Evolutionary conservation across 2,797 vertebrate genomes (phyloP), one percentile per base, ranked within the genome.

Genomic region (Parauchenoglanis punctatus): DNA sequence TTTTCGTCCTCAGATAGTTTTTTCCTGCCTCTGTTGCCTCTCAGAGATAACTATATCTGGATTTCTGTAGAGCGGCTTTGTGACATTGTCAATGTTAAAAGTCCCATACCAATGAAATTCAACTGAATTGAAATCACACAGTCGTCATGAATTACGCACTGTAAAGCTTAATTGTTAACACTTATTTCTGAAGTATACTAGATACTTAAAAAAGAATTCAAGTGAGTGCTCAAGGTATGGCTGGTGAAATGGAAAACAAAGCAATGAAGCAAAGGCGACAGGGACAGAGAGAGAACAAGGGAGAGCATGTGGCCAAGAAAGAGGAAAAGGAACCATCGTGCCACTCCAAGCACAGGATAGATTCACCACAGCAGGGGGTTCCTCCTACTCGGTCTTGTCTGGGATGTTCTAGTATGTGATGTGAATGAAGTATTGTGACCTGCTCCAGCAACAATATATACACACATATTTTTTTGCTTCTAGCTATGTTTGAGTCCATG

Each of bases 371-470:
- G 81, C n/a, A 31, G 46, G 81, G 1, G 8, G 8, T 31, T 83
- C 61, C 46, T 83, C 61, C 44, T 31, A 52, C 40, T 67, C 61
- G 23, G n/a, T 83, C 81, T 83, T 83, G 46, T 67, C n/a, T 67
- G n/a, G n/a, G n/a, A 28, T 67, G 61, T 65, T 83, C 81, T 67
- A 31, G 46, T 18, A 67, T 83, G 81, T 67, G 61, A 83, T 83
- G 61, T 67, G 61, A 82, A 83, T 67, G 46, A 67, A 83, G 2
- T 67, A 17, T 46, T 81, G 46, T 81, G 59, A 81, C 81, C 61
- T 52, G 81, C 61, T 83, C 44, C n/a, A 20, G n/a, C 44, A 83
- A 52, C 44, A 46, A 67, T 67, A 67, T 28, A 83, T 31, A n/a
- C 7, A 67, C 40, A 46, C 23, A 15, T 61, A 8, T n/a, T 63